Conservation (phyloP, 1,140 invertebrate genomes). For the Ceratina australensis region DNA sequence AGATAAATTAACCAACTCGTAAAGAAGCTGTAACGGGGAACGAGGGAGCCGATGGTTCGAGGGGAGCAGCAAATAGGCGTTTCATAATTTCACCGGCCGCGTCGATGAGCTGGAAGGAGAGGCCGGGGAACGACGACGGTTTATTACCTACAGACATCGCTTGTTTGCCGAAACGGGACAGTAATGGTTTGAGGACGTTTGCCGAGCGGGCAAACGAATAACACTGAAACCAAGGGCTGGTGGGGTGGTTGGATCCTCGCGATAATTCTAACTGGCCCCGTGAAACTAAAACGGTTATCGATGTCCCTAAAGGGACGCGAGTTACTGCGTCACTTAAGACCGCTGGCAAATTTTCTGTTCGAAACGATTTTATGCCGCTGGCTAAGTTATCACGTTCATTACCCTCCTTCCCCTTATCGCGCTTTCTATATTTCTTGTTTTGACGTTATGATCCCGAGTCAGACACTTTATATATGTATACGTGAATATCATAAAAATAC, state of each 20-base stretch:
- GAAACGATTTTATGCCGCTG: neutral
- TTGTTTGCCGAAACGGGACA: constrained; percentile 40
- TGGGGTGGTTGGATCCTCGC: constrained; percentile 34
- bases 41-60: constrained; percentile 24
- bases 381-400: neutral
- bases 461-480: too few species aligned
- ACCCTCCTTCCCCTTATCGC: neutral
- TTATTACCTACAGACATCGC: constrained; percentile 53
- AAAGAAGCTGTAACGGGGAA: constrained; percentile 4
- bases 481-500: too few species aligned
- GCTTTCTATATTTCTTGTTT: too few species aligned
- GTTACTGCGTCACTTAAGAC: neutral
- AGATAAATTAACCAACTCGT: constrained; percentile 34
- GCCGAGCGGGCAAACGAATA: constrained; percentile 27
- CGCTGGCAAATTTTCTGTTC: constrained; percentile 5
- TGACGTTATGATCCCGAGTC: too few species aligned
- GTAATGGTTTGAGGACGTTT: constrained; percentile 31
- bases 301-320: neutral
- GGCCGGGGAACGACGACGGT: constrained; percentile 26
- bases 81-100: constrained; percentile 36
- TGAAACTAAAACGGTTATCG: constrained; percentile 17
- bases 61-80: constrained; percentile 28
- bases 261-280: constrained; percentile 33
- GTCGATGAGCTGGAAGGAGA: constrained; percentile 31
- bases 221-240: constrained; percentile 1